Conservation (phyloP, 2,888 invertebrate genomes). For the Hydroisotoma schaefferi region DNA sequence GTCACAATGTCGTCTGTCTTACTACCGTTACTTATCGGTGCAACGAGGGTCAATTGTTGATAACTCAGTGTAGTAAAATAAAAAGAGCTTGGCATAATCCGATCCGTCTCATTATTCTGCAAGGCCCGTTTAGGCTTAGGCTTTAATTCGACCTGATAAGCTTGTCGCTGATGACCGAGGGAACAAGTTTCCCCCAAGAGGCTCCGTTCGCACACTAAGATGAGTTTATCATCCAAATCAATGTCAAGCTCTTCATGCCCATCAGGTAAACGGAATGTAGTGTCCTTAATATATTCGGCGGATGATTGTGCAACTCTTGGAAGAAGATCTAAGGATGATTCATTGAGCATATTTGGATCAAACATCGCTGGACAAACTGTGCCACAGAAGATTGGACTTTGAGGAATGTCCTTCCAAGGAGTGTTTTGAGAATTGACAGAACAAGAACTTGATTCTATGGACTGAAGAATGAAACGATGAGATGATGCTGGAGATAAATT, state of each 20-base stretch:
- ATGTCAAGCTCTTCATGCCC: not conserved
- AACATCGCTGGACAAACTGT: not conserved
- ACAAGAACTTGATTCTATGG: slow-evolving; percentile 29
- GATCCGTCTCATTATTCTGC: no score
- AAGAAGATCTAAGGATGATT: not conserved
- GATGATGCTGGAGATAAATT: slow-evolving; percentile 7
- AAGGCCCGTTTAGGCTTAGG: not conserved
- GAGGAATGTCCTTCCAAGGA: not conserved
- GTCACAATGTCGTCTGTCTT: not conserved
- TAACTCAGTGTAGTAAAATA: no score
- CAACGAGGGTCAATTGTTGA: not conserved
- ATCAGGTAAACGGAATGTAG: not conserved
- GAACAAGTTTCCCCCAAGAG: not conserved
- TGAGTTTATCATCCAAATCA: not conserved
- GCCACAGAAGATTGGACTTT: not conserved
- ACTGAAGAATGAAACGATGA: slow-evolving; percentile 24
- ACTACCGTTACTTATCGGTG: not conserved
- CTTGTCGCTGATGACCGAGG: no score
- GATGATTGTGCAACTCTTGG: not conserved
- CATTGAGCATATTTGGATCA: not conserved
- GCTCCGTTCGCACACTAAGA: not conserved
- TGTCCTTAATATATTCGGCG: not conserved
- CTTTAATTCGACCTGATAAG: not conserved
- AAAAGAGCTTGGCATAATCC: no score
- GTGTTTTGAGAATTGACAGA: slow-evolving; percentile 15